Percentiles rank a stretch among this genome's conserved stretches.
These are phyloP conservation scores for Amyelois transitella DNA, from an alignment of 1,140 invertebrate genomes.

Conservation along the genomic window DNA sequence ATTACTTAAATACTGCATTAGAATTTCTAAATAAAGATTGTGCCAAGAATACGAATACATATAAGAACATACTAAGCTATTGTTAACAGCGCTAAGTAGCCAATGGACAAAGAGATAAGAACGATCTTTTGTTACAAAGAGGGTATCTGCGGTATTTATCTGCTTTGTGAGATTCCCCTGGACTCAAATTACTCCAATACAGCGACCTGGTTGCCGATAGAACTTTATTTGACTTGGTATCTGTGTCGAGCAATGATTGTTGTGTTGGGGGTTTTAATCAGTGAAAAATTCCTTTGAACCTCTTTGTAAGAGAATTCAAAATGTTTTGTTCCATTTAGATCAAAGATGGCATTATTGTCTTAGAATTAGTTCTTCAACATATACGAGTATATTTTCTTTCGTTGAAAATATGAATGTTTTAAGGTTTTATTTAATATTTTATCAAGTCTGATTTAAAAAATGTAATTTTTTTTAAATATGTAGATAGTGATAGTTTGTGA, in stretches of 20 bases:
- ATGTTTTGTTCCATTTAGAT: too few relatives aligned
- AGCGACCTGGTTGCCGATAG: not conserved
- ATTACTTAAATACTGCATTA: not conserved
- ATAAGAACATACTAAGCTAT: not conserved
- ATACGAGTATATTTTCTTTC: too few relatives aligned
- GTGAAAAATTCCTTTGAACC: conserved; percentile 2
- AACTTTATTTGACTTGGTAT: conserved; percentile 1
- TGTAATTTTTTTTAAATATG: too few relatives aligned
- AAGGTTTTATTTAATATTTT: too few relatives aligned
- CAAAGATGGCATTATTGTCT: too few relatives aligned
- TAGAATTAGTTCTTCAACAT: too few relatives aligned
- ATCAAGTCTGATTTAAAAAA: too few relatives aligned
- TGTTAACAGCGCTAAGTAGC: conserved; percentile 5
- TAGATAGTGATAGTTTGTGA: too few relatives aligned
- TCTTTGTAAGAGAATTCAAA: too few relatives aligned
- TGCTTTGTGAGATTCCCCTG: conserved; percentile 17
- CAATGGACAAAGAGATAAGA: conserved; percentile 20
- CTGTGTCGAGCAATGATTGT: not conserved
- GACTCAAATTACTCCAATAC: conserved; percentile 3
- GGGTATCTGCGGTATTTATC: conserved; percentile 25
- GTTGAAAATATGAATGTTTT: too few relatives aligned
- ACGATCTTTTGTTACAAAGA: conserved; percentile 25
- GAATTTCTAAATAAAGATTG: not conserved
- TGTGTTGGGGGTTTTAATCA: not conserved
- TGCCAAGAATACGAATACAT: not conserved